These are phyloP conservation scores for Rotaria socialis DNA, from an alignment of 2,888 invertebrate genomes.

Conservation along the genomic window DNA sequence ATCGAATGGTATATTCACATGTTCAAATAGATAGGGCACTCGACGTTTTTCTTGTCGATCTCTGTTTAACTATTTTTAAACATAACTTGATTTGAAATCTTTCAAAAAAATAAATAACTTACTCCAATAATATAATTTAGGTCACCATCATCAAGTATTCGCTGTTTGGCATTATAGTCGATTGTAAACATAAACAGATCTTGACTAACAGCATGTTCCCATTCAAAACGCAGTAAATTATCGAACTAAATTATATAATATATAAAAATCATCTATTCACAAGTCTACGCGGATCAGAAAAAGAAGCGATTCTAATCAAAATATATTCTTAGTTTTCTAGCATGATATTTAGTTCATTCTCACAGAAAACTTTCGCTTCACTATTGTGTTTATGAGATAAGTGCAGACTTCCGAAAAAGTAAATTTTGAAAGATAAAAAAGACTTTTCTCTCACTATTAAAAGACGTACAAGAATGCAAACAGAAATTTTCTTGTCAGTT, in stretches of 20 bases:
- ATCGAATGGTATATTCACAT: not conserved
- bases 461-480: no score
- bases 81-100: not conserved
- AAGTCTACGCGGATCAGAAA: no score
- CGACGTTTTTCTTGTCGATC: constrained; percentile 17
- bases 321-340: no score
- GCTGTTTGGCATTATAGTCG: not conserved
- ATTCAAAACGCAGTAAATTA: not conserved
- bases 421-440: no score
- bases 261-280: not conserved
- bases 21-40: not conserved
- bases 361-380: no score
- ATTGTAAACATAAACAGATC: not conserved
- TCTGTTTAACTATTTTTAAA: not conserved
- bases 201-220: not conserved
- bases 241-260: not conserved
- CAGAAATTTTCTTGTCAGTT: no score
- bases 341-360: no score
- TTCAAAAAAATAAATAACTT: not conserved
- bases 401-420: no score
- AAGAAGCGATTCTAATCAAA: no score
- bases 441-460: no score
- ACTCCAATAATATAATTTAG: not conserved
- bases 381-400: no score
- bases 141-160: not conserved